Evolutionary conservation across 1,140 invertebrate species (phyloP).

Genomic region (Himalopsyche phryganea): DNA sequence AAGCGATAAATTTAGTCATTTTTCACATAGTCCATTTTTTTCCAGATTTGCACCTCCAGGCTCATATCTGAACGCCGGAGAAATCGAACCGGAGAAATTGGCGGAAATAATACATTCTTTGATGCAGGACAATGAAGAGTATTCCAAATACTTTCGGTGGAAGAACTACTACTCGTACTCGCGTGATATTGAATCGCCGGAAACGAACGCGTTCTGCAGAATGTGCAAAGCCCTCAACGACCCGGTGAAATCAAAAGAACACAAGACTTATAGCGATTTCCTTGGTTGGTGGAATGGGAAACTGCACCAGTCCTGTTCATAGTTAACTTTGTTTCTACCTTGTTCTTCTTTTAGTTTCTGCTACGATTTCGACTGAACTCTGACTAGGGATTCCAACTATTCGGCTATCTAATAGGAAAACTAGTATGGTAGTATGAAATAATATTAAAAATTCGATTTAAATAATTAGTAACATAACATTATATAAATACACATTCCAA

Average conservation of each 20-base stretch:
- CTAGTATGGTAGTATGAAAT: too few species aligned
- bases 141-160: slow-evolving; percentile 21
- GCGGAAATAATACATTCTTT: slow-evolving; percentile 5
- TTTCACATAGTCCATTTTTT: too few species aligned
- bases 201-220: slow-evolving; percentile 14
- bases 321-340: too few species aligned
- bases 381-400: too few species aligned
- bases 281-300: slow-evolving; percentile 20
- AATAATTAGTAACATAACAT: too few species aligned
- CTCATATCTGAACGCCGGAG: slow-evolving; percentile 15
- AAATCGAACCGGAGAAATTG: neutral
- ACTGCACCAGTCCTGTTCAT: too few species aligned
- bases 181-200: slow-evolving; percentile 18
- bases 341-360: too few species aligned
- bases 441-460: too few species aligned
- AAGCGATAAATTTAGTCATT: too few species aligned
- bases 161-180: slow-evolving; percentile 21
- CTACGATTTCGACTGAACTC: too few species aligned
- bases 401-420: too few species aligned
- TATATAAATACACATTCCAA: too few species aligned
- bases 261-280: slow-evolving; percentile 9
- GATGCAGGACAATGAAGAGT: slow-evolving; percentile 14
- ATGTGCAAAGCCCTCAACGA: slow-evolving; percentile 24
- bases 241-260: neutral
- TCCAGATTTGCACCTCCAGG: slow-evolving; percentile 21